Conservation (phyloP, 2,113 vertebrate species). For the Peromyscus polionotus region DNA sequence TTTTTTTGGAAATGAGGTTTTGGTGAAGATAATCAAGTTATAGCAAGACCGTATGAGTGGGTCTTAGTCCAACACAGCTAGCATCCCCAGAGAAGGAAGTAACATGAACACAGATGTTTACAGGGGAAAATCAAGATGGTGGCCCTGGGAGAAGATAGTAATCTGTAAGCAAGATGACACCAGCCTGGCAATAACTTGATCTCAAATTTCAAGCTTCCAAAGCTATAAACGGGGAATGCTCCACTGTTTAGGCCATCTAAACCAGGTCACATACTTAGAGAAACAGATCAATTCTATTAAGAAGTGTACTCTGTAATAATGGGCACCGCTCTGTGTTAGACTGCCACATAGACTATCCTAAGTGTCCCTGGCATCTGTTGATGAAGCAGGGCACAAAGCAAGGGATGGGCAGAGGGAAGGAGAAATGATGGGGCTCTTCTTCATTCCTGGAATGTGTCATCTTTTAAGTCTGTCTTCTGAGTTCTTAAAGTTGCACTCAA, state of each 20-base stretch:
- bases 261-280: not conserved
- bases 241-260: not conserved
- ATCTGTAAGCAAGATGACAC: not conserved
- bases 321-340: not conserved
- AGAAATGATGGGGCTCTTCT: not conserved
- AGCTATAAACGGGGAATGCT: not conserved
- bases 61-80: not conserved
- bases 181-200: not conserved
- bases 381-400: not conserved
- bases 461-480: not conserved
- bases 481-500: not conserved
- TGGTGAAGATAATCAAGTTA: not conserved
- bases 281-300: not conserved
- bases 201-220: not conserved
- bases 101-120: not conserved
- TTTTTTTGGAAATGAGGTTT: not conserved
- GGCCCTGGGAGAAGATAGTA: not conserved
- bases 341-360: not conserved
- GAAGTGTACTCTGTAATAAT: not conserved
- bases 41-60: not conserved
- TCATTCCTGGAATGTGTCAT: not conserved
- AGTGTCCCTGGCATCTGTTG: not conserved
- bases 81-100: not conserved
- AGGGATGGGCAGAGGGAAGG: not conserved
- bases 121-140: not conserved